These are phyloP conservation scores for Aleiodes testaceus DNA, from an alignment of 2,888 invertebrate genomes.

Conservation along the genomic window DNA sequence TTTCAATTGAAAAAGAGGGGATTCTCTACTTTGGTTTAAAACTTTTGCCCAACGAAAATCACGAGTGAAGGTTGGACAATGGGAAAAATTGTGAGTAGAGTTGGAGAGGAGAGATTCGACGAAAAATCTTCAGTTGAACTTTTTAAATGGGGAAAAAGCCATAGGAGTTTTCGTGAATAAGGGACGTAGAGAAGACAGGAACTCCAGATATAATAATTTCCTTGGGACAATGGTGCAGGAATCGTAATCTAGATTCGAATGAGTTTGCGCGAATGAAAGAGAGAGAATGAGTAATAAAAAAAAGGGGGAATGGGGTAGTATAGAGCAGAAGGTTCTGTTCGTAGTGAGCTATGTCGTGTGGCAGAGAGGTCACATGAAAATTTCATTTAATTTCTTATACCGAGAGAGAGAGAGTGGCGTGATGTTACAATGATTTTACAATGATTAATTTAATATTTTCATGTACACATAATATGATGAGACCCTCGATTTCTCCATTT, in stretches of 20 bases:
- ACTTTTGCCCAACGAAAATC: conserved; percentile 30
- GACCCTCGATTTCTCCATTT: background rate
- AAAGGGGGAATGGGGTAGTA: conserved; percentile 10
- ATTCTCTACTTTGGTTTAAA: conserved; percentile 7
- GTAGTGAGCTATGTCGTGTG: conserved; percentile 10
- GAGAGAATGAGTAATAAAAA: conserved; percentile 12
- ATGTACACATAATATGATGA: background rate
- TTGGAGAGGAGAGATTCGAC: conserved; percentile 24
- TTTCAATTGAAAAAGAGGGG: no score
- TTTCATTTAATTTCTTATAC: conserved; percentile 54
- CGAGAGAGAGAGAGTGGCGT: conserved; percentile 9
- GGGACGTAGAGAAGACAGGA: conserved; percentile 10
- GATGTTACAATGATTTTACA: background rate
- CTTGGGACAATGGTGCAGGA: conserved; percentile 44
- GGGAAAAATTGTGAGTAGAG: conserved; percentile 15
- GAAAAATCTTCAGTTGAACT: conserved; percentile 40
- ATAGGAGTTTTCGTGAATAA: conserved; percentile 36
- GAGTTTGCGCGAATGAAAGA: conserved; percentile 25
- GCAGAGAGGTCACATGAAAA: conserved; percentile 56
- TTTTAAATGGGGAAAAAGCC: conserved; percentile 38
- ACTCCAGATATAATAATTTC: conserved; percentile 46
- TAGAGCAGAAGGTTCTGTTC: conserved; percentile 15
- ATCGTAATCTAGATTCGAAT: conserved; percentile 47
- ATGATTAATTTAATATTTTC: no score
- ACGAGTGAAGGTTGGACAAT: conserved; percentile 36